Evolutionary conservation across 1,140 invertebrate genomes (phyloP), one percentile per base, ranked within the genome.

Genomic region (Drosophila simulans): DNA sequence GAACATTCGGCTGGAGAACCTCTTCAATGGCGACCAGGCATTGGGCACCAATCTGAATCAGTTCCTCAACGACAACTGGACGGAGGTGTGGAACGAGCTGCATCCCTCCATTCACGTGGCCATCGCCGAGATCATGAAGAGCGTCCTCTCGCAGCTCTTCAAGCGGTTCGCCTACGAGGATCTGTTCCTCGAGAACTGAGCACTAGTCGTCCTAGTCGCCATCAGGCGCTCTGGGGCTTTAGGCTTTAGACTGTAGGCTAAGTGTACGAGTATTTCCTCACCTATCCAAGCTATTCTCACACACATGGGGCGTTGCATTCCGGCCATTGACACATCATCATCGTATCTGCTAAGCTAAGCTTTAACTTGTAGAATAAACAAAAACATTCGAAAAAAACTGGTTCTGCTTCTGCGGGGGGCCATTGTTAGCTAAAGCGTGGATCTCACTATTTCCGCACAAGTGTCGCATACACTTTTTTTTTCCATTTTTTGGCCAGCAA

Each of bases 21-120:
- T 96, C 1, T 96, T 96, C 77, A 94, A 95, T 70, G 95, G 95
- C 2, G 95, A 96, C 70, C 90, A 93, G 49, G 94, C 94, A 22
- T 84, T 96, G 31, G 94, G 94, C 92, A 88, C 93, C 17, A 93
- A 94, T 1, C 93, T 95, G 91, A 95, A 95, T 84, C 77, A 93
- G 12, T 95, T 95, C 74, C 74, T 95, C 5, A 95, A 95, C 68
- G 93, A 95, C 55, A 95, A 95, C 60, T 95, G 94, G 94, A 92
- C 91, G 34, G 92, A 91, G 37, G 93, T 95, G 0, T 92, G 93
- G 20, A 93, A 90, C 34, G 94, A 95, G 68, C 92, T 95, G 22
- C 94, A 94, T 73, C 94, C 94, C 8, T 93, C 93, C 5, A 74
- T 95, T 5, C 94, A 95, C 72, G 91, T 94, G 22, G 93, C 93